Evolutionary conservation across 2,888 invertebrate species (phyloP), one percentile per base, ranked within the genome.

Genomic region (Crocallis elinguaria): DNA sequence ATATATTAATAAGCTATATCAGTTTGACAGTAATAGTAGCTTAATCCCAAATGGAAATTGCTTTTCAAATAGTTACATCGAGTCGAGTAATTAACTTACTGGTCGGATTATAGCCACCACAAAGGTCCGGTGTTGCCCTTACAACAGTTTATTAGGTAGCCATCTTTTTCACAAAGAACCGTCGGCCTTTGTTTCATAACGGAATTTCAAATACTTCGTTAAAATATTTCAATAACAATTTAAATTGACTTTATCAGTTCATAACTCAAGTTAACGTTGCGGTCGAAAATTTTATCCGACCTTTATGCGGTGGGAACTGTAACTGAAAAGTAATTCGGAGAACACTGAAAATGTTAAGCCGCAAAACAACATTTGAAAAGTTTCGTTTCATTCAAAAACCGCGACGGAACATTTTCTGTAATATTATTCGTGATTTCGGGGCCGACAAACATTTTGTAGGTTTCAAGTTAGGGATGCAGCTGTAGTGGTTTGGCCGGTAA

Each of bases 301-400:
- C 66, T 56, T 68, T 72, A 66, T 71, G 80, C 58, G 79, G 79
- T 74, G 50, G 50, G 54, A 64, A 73, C 71, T 70, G 69, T 68
- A 72, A 75, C 72, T 73, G 78, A 72, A 79, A 79, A 77, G 81
- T 78, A 75, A 78, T 78, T 73, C 75, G 53, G 71, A 67, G 73
- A 75, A 67, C 66, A 75, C 67, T 66, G 73, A 71, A 76, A 73
- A 78, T 66, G 67, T 66, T 64, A 67, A 71, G 68, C 81, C 79
- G 60, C 81, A 77, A 72, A 74, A 79, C 77, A 78, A 71, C 73
- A 68, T 78, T 77, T 69, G 73, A 76, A 77, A 81, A 80, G 75
- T 79, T 81, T 62, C 65, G 54, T 66, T 70, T 67, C 66, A 64
- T 71, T 69, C 62, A 67, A 61, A 76, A 78, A 76, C 75, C 75